Base-by-base conservation (phyloP, 2,888 invertebrate genomes). In the Dastarcus helophoroides region DNA sequence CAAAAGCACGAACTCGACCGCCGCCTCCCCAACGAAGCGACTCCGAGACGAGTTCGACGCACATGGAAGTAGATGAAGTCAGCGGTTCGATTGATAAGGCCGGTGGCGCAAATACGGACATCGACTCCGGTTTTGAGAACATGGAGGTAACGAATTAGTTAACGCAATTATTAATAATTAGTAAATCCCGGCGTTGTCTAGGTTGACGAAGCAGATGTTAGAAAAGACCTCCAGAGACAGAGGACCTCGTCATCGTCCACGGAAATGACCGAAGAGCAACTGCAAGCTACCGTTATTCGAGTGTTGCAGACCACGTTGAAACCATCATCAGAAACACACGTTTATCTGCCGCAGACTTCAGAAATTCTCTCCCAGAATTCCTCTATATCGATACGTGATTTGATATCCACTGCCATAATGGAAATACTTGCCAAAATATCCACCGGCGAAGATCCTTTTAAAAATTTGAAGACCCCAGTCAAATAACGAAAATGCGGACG, bases 291-390 rank as follows among this genome's bases (percentile, higher is more conserved):
- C 39, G 66, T 82, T 26, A 76, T 77, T 2, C 70, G 76, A 48
- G 73, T 85, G 32, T 60, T 85, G 10, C 75, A 78, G 53, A 76
- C 78, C 19, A 75, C 80, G 2, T 84, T 81, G 76, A 64, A 63
- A 33, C 58, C 62, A 35, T 47, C 60, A 10, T 48, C 50, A 7
- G 65, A 66, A 22, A 60, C 58, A 9, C 55, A 53, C 22, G 54
- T 69, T 43, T 65, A 62, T 44, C 49, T 71, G 25, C 62, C 67
- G 1, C 61, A 68, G 38, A 65, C 64, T 3, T 57, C 65, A 2
- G 54, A 54, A 26, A 46, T 46, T 6, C 31, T 60, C 2, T 46
- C 47, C 68, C 38, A 72, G 70, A 53, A 69, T 65, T 46, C 67
- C 65, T 48, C 62, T 57, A 50, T 47, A 63, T 41, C 59, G 51